These are phyloP conservation scores for Pandemis corylana DNA, from an alignment of 2,888 invertebrate genomes.

Conservation along the genomic window DNA sequence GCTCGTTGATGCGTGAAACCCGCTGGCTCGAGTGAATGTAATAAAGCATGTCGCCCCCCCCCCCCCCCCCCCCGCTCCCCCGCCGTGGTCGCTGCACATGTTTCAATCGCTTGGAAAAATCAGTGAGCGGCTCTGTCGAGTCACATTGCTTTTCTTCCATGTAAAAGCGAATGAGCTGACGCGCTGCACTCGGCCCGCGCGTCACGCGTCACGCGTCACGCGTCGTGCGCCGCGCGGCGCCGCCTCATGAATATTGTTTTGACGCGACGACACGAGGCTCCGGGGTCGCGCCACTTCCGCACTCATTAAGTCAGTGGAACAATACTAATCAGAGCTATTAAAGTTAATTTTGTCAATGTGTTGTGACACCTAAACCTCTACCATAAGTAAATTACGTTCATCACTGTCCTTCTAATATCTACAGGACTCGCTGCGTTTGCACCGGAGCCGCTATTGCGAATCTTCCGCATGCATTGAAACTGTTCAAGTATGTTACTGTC, in stretches of 20 bases:
- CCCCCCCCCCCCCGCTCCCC: neutral
- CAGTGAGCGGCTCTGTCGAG: neutral
- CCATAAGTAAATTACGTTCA: no score
- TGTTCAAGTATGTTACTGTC: neutral
- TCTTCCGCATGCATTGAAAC: neutral
- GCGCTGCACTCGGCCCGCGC: neutral
- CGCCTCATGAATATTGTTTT: slow-evolving; percentile 4
- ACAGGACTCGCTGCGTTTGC: slow-evolving; percentile 8
- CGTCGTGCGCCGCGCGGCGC: neutral
- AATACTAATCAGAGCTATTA: neutral
- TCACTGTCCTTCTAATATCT: no score
- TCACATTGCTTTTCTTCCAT: slow-evolving; percentile 10
- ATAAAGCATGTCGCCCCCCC: neutral
- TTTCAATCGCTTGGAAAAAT: slow-evolving; percentile 16
- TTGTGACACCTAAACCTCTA: neutral
- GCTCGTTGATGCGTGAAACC: slow-evolving; percentile 22
- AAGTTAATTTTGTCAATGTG: neutral
- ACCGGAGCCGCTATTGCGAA: neutral
- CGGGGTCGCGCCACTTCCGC: slow-evolving; percentile 1
- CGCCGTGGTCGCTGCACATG: neutral
- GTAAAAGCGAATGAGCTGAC: slow-evolving; percentile 29
- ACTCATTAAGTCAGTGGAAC: slow-evolving; percentile 1
- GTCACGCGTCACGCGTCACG: neutral
- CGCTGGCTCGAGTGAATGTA: neutral
- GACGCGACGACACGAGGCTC: neutral